A percentile compares a stretch with the other conserved stretches of the same genome.
phyloP scores from a whole-genome alignment of 2,797 vertebrate species.

The Ctenochaetus hawaiiensis region DNA sequence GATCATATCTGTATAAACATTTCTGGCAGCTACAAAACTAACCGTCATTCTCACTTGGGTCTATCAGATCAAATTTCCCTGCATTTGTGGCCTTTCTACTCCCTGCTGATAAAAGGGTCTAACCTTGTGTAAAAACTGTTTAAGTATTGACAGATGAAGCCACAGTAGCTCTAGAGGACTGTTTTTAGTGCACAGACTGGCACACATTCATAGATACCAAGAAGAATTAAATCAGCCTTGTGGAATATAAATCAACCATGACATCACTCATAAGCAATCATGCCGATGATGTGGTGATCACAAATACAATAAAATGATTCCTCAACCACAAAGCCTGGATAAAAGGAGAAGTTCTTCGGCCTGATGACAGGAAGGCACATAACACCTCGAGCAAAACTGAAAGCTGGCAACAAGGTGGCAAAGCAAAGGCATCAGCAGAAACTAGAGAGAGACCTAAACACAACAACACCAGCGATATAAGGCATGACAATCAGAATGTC shows the following conservation, averaged over 20 bases:
- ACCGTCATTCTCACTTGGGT: not conserved
- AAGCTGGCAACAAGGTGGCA: no score
- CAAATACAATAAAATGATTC: no score
- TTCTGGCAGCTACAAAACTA: not conserved
- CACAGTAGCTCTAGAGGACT: not conserved
- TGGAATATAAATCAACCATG: no score
- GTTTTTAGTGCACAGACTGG: not conserved
- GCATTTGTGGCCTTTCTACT: not conserved
- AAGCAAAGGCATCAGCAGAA: no score
- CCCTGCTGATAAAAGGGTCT: no score
- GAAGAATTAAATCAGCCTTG: no score
- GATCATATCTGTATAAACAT: not conserved
- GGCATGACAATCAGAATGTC: not conserved
- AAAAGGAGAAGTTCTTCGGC: not conserved
- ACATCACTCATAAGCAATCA: no score
- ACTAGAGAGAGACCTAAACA: no score
- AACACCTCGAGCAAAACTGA: not conserved
- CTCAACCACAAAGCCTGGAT: no score
- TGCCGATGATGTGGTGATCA: no score
- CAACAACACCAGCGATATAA: not conserved
- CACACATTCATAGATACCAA: no score
- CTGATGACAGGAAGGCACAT: not conserved
- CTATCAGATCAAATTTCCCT: not conserved
- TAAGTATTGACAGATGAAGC: not conserved
- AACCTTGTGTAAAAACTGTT: not conserved